Evolutionary conservation across 2,888 invertebrate species (phyloP).

Genomic region (Monoplex corrugatus): DNA sequence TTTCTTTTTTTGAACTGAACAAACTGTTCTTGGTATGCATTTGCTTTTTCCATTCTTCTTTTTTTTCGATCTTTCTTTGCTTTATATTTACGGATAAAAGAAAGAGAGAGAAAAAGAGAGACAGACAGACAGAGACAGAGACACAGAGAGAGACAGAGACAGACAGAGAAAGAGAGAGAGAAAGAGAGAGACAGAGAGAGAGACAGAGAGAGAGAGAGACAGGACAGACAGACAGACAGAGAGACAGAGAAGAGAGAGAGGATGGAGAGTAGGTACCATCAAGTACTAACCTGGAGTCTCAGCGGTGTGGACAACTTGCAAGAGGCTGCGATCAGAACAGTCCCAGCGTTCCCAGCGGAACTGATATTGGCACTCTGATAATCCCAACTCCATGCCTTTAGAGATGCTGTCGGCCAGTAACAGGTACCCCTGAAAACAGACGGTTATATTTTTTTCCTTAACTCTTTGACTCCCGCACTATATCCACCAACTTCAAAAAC

Average conservation of each 20-base stretch:
- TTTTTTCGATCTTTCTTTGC: no score
- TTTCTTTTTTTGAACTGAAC: no score
- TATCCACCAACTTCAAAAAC: no score
- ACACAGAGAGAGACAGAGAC: background rate
- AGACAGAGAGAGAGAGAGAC: no score
- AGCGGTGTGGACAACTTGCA: constrained; percentile 37
- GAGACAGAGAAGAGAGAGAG: no score
- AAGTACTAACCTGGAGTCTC: constrained; percentile 2
- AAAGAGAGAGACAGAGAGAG: background rate
- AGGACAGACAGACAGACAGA: background rate
- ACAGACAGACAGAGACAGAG: background rate
- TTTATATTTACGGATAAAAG: no score
- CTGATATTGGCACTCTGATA: constrained; percentile 47
- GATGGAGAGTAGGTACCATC: background rate
- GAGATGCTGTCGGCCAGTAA: constrained; percentile 47
- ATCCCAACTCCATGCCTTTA: constrained; percentile 39
- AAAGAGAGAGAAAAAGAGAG: background rate
- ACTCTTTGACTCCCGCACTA: no score
- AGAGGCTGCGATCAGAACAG: constrained; percentile 40
- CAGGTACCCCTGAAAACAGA: constrained; percentile 38
- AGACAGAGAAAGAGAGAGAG: background rate
- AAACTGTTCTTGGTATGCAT: no score
- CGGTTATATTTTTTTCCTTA: no score
- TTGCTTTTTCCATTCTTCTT: no score
- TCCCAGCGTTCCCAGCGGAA: constrained; percentile 52